Base-by-base conservation (phyloP, 1,140 invertebrate species). In the Zaprionus nigranus region DNA sequence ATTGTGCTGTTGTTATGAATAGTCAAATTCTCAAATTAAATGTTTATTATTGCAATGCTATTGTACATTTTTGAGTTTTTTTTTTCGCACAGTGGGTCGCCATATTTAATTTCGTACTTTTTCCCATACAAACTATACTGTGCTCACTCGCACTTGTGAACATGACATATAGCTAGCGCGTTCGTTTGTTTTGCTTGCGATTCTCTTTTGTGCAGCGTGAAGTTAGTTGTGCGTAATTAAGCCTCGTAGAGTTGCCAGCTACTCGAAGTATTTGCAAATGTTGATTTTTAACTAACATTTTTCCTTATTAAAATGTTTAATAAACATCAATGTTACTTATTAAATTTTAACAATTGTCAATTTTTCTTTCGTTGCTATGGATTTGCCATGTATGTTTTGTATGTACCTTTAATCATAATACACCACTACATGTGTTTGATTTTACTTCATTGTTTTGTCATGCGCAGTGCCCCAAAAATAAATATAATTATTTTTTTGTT, bases 161-260 rank as follows among this genome's bases (percentile, higher is more conserved):
- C 2, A 5, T 22, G 12, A 15, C 30, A 61, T 80, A 78, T 80
- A 69, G 69, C 78, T 80, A 54, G 65, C 73, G 59, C 66, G 56
- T 73, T 88, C 84, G 68, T 88, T 88, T 88, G 84, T 88, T 88
- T 88, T 88, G 85, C 84, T 88, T 84, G 80, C 56, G 54, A 88
- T 88, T 88, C 73, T 62, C 81, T 81, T 88, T 88, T 88, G 81
- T 90, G 79, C 85, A 88, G 79, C 83, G 80, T 88, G 83, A 87
- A 88, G 83, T 80, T 86, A 75, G 79, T 73, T 85, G 82, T 81
- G 82, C 73, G 77, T 75, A 79, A 78, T 72, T 71, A 24, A 60
- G 54, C 38, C 34, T 38, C n/a, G n/a, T 46, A 86, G 79, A 56
- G 82, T 87, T 86, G 79, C 65, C 82, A 86, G 7, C 56, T 36